A percentile compares a stretch with the other conserved stretches of the same genome.
phyloP scores from a whole-genome alignment of 2,797 vertebrate species.

The Ambastaia sidthimunki region DNA sequence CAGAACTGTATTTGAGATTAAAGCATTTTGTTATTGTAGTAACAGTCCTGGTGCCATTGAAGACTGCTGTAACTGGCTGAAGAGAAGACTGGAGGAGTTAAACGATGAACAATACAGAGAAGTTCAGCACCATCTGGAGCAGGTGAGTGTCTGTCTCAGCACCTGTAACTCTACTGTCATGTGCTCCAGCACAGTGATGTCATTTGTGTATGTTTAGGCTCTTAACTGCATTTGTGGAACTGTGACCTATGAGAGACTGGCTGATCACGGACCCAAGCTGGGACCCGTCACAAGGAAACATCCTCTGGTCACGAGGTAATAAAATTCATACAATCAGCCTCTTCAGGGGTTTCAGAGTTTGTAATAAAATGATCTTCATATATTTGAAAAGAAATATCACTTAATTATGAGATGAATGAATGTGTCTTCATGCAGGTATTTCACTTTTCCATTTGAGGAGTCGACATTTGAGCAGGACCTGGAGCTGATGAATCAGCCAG shows the following conservation, averaged over 20 bases:
- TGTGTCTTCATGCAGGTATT: conserved; percentile 80
- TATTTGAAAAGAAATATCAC: too few relatives aligned
- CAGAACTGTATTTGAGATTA: not conserved
- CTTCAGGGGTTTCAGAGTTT: not conserved
- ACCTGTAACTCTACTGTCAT: not conserved
- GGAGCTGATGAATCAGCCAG: conserved; percentile 81
- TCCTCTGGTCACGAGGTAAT: conserved; percentile 92
- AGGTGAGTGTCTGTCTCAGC: conserved; percentile 73
- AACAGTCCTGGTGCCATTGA: conserved; percentile 71
- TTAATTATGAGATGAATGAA: not conserved
- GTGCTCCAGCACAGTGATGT: not conserved
- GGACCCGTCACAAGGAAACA: conserved; percentile 85
- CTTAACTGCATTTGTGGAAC: conserved; percentile 87
- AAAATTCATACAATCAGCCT: not conserved
- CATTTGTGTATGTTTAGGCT: conserved; percentile 74
- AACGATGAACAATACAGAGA: conserved; percentile 84
- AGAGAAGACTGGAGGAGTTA: conserved; percentile 83
- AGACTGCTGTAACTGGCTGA: conserved; percentile 89
- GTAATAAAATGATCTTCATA: too few relatives aligned
- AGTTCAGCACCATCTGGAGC: conserved; percentile 87
- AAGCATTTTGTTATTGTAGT: conserved; percentile 31
- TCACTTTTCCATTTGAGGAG: conserved; percentile 88
- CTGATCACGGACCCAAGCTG: conserved; percentile 88
- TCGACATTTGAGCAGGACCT: conserved; percentile 84
- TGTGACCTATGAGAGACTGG: conserved; percentile 89